phyloP scores from a whole-genome alignment of 2,888 invertebrate genomes.

The Rhyacophila evoluta region DNA sequence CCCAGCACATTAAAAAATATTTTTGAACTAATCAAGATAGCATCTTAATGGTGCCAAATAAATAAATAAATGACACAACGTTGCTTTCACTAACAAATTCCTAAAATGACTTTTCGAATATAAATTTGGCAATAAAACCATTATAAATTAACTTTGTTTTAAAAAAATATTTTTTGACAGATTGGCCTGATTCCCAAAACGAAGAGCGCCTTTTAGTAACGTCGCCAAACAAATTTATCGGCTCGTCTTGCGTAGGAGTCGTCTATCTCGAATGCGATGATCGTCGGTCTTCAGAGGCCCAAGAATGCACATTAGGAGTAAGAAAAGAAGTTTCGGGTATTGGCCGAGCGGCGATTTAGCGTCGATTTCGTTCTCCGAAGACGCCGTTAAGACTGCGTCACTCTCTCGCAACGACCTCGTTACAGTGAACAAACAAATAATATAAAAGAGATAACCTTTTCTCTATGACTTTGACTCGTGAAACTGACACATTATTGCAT shows the following conservation, averaged over 20 bases:
- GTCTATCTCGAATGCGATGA: neutral
- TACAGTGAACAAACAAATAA: neutral
- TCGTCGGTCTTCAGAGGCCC: neutral
- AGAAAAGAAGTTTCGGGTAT: neutral
- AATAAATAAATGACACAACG: no score
- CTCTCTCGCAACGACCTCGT: neutral
- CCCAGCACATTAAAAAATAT: no score
- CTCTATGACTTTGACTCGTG: neutral
- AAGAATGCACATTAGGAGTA: neutral
- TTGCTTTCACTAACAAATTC: no score
- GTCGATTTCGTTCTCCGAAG: neutral
- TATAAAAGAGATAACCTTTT: constrained; percentile 1
- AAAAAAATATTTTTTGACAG: no score
- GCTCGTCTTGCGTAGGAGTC: neutral
- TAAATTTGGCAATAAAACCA: no score
- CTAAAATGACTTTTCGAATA: no score
- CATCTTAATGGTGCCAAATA: no score
- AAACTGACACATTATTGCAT: neutral
- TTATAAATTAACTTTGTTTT: no score
- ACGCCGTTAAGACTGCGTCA: constrained; percentile 6
- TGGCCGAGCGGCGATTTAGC: neutral
- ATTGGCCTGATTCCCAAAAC: neutral
- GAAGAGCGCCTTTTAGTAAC: neutral
- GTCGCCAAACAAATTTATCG: neutral
- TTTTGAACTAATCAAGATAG: no score